Conservation (phyloP, 2,113 vertebrate genomes). For the Prionailurus viverrinus region DNA sequence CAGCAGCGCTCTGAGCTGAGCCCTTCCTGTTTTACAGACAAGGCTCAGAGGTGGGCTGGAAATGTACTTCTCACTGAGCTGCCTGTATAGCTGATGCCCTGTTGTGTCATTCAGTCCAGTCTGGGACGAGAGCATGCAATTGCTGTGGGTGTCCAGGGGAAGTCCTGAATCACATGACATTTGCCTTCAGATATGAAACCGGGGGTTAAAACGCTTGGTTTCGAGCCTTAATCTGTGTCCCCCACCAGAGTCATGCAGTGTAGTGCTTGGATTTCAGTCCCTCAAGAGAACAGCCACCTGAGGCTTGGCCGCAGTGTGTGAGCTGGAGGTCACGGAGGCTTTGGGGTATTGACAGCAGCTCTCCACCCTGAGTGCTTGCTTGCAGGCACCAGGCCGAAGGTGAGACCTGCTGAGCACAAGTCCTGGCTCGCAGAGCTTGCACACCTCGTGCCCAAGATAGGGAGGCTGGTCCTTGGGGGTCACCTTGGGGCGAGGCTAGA, state of each 20-base stretch:
- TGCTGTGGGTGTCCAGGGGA: accelerated
- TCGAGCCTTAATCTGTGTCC: background rate
- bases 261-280: background rate
- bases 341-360: background rate
- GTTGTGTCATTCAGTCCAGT: background rate
- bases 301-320: accelerated
- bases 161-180: accelerated
- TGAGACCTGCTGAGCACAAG: background rate
- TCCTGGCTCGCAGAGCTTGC: background rate
- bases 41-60: background rate
- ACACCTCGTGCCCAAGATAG: background rate
- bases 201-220: background rate
- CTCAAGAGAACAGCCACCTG: background rate
- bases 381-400: accelerated
- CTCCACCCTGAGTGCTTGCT: accelerated
- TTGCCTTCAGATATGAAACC: background rate
- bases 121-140: accelerated
- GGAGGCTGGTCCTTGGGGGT: background rate
- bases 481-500: too few species aligned
- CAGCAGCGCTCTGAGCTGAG: too few species aligned
- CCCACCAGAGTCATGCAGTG: accelerated
- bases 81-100: background rate
- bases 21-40: background rate
- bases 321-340: background rate
- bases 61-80: accelerated